Evolutionary conservation across 2,888 invertebrate species (phyloP).

Genomic region (Cosmopolites sordidus): DNA sequence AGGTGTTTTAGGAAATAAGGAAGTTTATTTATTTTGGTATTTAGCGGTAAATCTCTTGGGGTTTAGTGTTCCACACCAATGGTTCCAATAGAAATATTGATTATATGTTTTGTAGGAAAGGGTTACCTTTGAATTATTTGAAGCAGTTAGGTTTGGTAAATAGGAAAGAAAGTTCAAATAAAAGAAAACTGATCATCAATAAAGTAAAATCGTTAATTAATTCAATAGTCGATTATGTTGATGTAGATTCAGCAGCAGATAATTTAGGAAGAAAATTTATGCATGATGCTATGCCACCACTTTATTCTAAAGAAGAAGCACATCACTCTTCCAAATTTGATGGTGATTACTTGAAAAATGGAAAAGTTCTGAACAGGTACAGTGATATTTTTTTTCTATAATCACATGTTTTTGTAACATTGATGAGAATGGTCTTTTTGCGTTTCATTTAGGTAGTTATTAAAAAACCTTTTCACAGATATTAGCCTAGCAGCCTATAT

Average conservation of each 20-base stretch:
- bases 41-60: too few relatives aligned
- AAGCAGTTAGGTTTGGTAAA: constrained; percentile 70
- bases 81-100: too few relatives aligned
- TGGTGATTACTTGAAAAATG: constrained; percentile 63
- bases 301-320: constrained; percentile 63
- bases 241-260: constrained; percentile 79
- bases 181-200: constrained; percentile 49
- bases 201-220: constrained; percentile 56
- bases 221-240: constrained; percentile 57
- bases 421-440: too few relatives aligned
- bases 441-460: too few relatives aligned
- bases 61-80: too few relatives aligned
- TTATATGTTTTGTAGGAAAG: constrained; percentile 45
- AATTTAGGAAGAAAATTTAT: constrained; percentile 80
- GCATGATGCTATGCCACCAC: constrained; percentile 84
- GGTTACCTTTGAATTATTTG: constrained; percentile 76
- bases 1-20: not conserved
- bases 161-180: constrained; percentile 51
- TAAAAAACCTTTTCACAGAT: too few relatives aligned
- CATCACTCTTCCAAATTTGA: constrained; percentile 68
- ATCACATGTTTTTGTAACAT: too few relatives aligned
- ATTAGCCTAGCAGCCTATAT: too few relatives aligned
- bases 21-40: too few relatives aligned
- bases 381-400: constrained; percentile 1
- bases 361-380: constrained; percentile 56